Conservation (phyloP, 1,140 invertebrate genomes). For the Trigoniulus corallinus region DNA sequence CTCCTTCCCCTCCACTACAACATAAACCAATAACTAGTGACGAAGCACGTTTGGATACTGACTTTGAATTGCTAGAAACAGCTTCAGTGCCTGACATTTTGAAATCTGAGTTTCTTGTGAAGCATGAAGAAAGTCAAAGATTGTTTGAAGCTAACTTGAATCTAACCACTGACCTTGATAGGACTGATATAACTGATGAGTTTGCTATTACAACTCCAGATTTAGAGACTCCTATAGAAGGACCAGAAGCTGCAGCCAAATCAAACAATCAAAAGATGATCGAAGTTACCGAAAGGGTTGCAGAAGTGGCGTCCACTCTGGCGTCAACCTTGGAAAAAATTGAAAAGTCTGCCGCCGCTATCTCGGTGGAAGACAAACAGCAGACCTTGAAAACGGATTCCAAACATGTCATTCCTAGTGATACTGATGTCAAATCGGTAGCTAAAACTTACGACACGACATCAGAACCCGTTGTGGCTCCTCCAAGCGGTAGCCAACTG, state of each 20-base stretch:
- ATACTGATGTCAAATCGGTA: background rate
- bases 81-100: no score
- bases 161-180: background rate
- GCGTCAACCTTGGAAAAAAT: constrained; percentile 6
- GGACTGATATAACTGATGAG: background rate
- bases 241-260: constrained; percentile 5
- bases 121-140: background rate
- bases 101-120: background rate
- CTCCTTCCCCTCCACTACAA: no score
- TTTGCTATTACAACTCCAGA: constrained; percentile 4
- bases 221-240: constrained; percentile 7
- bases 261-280: constrained; percentile 7
- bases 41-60: background rate
- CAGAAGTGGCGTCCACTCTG: constrained; percentile 6
- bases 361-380: background rate
- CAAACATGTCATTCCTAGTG: background rate
- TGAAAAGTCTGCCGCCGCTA: background rate
- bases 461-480: background rate
- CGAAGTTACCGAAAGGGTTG: constrained; percentile 8
- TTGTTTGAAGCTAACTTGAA: background rate
- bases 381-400: background rate
- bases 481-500: no score
- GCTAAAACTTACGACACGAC: background rate
- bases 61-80: background rate
- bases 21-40: no score